Evolutionary conservation across 2,113 vertebrate species (phyloP).

Genomic region (Callipepla californica): DNA sequence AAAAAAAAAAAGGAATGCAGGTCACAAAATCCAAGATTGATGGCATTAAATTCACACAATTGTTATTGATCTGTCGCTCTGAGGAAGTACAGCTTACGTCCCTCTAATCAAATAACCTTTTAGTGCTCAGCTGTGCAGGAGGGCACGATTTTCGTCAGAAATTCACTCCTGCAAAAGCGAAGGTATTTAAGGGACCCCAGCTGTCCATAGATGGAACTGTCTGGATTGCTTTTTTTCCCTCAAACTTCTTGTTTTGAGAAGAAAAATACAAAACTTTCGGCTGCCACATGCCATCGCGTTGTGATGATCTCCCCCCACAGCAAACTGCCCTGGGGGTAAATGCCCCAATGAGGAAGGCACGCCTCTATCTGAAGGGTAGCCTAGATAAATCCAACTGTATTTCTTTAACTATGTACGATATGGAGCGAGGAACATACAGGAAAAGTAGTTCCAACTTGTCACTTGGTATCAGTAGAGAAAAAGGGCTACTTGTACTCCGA

Average conservation of each 20-base stretch:
- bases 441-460: neutral
- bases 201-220: neutral
- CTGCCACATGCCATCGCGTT: accelerated
- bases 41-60: neutral
- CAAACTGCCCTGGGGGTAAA: neutral
- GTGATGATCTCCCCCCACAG: neutral
- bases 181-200: neutral
- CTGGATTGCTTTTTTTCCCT: neutral
- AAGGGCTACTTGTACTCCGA: neutral
- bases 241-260: neutral
- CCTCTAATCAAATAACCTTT: neutral
- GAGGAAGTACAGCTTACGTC: neutral
- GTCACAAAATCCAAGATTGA: neutral
- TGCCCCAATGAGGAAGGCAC: neutral
- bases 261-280: neutral
- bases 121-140: neutral
- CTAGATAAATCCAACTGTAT: neutral
- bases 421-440: neutral
- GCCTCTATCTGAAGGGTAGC: neutral
- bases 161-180: neutral
- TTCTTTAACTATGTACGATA: neutral
- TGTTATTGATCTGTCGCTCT: neutral
- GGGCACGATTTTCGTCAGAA: neutral
- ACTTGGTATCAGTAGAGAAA: neutral
- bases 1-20: neutral